A percentile compares a stretch with the other conserved stretches of the same genome.
Conservation (phyloP, 2,113 vertebrate genomes). For the Mesembrinibis cayennensis region DNA sequence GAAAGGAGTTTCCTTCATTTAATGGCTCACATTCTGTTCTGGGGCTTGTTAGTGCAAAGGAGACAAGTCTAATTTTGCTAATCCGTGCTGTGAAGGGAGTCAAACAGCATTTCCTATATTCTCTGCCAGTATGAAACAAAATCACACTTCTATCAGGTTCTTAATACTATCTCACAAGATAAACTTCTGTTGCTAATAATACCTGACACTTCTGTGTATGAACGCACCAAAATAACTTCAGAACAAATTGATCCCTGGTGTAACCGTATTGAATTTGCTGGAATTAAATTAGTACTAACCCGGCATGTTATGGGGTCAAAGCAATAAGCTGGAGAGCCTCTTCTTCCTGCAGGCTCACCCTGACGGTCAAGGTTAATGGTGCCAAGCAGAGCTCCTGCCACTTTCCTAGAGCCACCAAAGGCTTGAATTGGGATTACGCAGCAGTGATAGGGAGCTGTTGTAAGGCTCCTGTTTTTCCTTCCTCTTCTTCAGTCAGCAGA, state of each 20-base stretch:
- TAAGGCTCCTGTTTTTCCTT: background rate
- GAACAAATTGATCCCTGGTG: conserved; percentile 47
- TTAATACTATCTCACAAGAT: conserved; percentile 54
- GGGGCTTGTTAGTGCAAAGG: conserved; percentile 46
- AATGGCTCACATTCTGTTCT: conserved; percentile 35
- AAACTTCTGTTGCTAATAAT: conserved; percentile 45
- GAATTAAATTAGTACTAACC: conserved; percentile 7
- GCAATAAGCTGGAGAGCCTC: background rate
- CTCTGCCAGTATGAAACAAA: conserved; percentile 38
- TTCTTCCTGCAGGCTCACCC: background rate
- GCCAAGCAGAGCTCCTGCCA: background rate
- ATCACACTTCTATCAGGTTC: conserved; percentile 49
- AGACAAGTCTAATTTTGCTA: conserved; percentile 45
- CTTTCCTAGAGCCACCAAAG: background rate
- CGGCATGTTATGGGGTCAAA: background rate
- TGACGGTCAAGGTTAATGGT: background rate
- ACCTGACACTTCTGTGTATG: conserved; percentile 24
- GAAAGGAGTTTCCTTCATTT: conserved; percentile 40
- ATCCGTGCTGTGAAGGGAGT: conserved; percentile 20
- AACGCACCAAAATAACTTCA: background rate
- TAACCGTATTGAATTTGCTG: conserved; percentile 12
- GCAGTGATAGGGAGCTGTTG: background rate
- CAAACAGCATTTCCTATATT: conserved; percentile 30
- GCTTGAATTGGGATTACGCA: background rate
- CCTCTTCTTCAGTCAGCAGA: background rate